Base-by-base conservation (phyloP, 2,888 invertebrate genomes). In the Dryomyza anilis region DNA sequence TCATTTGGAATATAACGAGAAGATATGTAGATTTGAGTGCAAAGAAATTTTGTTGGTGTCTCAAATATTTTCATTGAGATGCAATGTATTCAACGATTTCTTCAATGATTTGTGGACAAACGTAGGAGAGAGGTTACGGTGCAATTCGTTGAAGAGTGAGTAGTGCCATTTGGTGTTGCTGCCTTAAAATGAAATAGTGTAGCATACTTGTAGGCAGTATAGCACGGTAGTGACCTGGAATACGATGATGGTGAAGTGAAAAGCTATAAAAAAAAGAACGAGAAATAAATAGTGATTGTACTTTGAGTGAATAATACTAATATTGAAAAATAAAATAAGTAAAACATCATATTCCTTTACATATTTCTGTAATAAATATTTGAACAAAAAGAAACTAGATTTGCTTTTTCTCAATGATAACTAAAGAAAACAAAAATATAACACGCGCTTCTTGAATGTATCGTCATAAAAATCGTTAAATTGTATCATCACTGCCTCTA, bases 51-150 rank as follows among this genome's bases (percentile, higher is more conserved):
- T 70, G 68, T 68, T 71, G 70, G 68, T 69, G 69, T n/a, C n/a
- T n/a, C n/a, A 67, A 72, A 70, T 69, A 65, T 65, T 66, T 73
- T 71, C 69, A 69, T 71, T 67, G 66, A 65, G 70, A 71, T 70
- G 64, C 67, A 59, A 53, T 29, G 36, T 48, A 46, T 59, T 62
- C 45, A 58, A 59, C 59, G 64, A 45, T 58, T 57, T 64, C 58
- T 45, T 59, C 59, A 59, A 53, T 53, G 43, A 63, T 63, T 65
- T 59, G 63, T 60, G 63, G 64, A 65, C 52, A 58, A 67, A 33
- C 59, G 30, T 48, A 33, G 29, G n/a, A 25, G 56, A 39, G 48
- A 45, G 48, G 19, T 56, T 45, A 52, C 27, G 25, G 50, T 48
- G 59, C 63, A 45, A 59, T 67, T 63, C 61, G 67, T 39, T 56